These are phyloP conservation scores for Diplogasteroides magnus DNA, from an alignment of 1,140 invertebrate genomes.

Conservation along the genomic window DNA sequence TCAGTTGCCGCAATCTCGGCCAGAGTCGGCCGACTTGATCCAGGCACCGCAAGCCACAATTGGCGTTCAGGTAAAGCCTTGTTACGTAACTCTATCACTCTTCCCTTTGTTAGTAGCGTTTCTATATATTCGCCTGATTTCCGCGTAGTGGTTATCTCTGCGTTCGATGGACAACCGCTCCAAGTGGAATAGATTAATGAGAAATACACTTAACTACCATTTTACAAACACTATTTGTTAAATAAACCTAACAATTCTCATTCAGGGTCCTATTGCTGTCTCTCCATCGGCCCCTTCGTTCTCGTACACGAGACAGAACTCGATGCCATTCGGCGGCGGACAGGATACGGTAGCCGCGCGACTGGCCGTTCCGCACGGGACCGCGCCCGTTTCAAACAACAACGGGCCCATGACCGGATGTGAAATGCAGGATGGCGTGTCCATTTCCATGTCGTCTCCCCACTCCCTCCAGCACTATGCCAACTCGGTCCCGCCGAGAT, in stretches of 20 bases:
- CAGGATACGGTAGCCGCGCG: not conserved
- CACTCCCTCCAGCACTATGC: slow-evolving; percentile 4
- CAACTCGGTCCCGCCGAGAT: not conserved
- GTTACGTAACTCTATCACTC: too few relatives aligned
- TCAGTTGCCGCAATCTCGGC: not conserved
- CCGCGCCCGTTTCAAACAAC: not conserved
- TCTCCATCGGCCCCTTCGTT: not conserved
- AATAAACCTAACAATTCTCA: too few relatives aligned
- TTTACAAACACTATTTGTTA: too few relatives aligned
- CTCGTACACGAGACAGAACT: not conserved
- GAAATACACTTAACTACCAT: too few relatives aligned
- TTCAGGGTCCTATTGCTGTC: not conserved
- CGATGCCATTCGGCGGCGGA: not conserved
- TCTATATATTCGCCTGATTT: too few relatives aligned
- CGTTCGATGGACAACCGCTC: too few relatives aligned
- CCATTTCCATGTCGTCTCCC: not conserved
- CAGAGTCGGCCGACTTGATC: too few relatives aligned
- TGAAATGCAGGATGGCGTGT: not conserved
- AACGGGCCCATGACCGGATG: not conserved
- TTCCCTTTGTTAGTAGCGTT: too few relatives aligned
- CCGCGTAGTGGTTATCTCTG: too few relatives aligned
- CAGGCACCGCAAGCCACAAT: too few relatives aligned
- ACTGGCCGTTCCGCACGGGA: not conserved
- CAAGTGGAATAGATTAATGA: too few relatives aligned
- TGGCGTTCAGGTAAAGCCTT: too few relatives aligned